Evolutionary conservation across 64 coral and sea anemone species (phyloP).

Genomic region (Pocillopora damicornis): DNA sequence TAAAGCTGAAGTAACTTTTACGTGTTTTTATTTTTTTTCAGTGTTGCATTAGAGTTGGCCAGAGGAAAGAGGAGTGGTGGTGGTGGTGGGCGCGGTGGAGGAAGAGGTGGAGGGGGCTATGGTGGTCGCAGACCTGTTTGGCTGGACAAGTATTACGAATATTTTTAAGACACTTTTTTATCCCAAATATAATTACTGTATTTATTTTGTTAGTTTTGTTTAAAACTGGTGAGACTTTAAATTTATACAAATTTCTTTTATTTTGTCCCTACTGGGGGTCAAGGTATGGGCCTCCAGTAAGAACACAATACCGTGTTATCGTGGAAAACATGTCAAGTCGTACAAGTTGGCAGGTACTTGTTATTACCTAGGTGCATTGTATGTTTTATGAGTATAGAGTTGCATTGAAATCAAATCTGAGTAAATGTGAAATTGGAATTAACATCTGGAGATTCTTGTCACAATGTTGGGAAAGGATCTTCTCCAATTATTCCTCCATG

Average conservation of each 20-base stretch:
- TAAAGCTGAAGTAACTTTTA: no score
- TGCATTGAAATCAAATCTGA: no score
- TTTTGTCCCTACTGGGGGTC: constrained; percentile 31
- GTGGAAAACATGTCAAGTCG: constrained; percentile 93
- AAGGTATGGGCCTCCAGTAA: constrained; percentile 75
- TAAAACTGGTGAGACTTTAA: not conserved
- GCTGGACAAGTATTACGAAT: constrained; percentile 57
- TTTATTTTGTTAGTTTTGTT: no score
- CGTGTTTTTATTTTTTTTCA: constrained; percentile 16
- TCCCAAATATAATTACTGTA: no score
- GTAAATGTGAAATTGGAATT: no score
- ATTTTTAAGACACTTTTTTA: not conserved
- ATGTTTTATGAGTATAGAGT: no score
- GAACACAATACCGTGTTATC: constrained; percentile 69
- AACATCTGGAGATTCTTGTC: no score
- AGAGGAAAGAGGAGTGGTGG: constrained; percentile 46
- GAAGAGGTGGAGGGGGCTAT: constrained; percentile 53
- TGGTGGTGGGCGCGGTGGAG: constrained; percentile 39
- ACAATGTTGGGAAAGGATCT: no score
- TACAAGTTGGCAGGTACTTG: constrained; percentile 90
- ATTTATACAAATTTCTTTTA: constrained; percentile 32
- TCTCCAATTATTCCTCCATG: no score
- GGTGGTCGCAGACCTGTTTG: constrained; percentile 46
- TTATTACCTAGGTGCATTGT: not conserved
- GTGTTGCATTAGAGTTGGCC: constrained; percentile 71